Conservation (phyloP, 2,113 vertebrate species). For the Lophius piscatorius region DNA sequence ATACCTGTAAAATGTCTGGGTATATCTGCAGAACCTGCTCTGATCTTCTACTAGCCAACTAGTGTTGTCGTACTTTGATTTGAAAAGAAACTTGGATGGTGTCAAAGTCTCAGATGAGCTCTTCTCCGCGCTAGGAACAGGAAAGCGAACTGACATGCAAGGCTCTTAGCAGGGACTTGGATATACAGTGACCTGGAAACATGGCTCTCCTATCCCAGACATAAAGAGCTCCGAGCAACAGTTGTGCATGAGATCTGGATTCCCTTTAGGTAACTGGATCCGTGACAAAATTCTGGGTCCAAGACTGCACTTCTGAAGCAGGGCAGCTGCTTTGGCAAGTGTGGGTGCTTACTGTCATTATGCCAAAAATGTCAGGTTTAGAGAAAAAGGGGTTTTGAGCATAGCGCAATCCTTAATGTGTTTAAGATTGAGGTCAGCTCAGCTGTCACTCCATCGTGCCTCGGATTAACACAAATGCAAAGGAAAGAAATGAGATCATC, state of each 20-base stretch:
- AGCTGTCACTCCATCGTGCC: conserved; percentile 43
- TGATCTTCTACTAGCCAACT: too few relatives aligned
- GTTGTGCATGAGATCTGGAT: conserved; percentile 66
- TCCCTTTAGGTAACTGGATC: conserved; percentile 70
- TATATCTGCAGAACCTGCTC: too few relatives aligned
- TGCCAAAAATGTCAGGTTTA: conserved; percentile 61
- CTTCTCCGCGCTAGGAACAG: conserved; percentile 41
- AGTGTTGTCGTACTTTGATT: neutral
- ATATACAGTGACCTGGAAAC: conserved; percentile 75
- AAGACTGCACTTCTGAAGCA: conserved; percentile 61
- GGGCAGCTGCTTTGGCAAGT: conserved; percentile 68
- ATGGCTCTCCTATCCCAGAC: conserved; percentile 57
- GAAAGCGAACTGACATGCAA: conserved; percentile 51
- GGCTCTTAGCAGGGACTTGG: conserved; percentile 44
- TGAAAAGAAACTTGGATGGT: conserved; percentile 31
- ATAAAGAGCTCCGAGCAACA: conserved; percentile 65
- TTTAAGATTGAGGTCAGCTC: conserved; percentile 62
- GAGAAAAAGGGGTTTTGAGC: conserved; percentile 40
- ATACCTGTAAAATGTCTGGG: neutral
- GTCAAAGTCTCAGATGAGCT: conserved; percentile 47
- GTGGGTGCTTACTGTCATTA: conserved; percentile 51
- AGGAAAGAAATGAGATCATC: neutral
- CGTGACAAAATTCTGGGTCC: conserved; percentile 68
- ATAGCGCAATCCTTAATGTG: conserved; percentile 21
- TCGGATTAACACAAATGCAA: conserved; percentile 36